phyloP scores from a whole-genome alignment of 2,113 vertebrate genomes.

The Gopherus flavomarginatus region DNA sequence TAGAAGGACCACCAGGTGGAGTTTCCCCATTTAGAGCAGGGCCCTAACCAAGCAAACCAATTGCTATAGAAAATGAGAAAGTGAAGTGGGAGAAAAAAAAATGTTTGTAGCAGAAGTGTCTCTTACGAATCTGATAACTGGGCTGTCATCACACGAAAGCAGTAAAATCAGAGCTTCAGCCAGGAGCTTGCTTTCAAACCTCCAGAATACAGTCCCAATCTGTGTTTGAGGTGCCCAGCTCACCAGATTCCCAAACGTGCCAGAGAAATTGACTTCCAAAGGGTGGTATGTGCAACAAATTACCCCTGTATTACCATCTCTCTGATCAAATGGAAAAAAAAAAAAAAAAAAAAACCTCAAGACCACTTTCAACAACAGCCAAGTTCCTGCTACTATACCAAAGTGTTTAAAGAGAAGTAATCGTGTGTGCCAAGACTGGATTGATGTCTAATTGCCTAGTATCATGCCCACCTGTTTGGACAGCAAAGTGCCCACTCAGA shows the following conservation, averaged over 20 bases:
- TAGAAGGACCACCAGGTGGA: background rate
- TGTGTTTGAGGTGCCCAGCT: accelerated
- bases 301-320: accelerated
- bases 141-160: background rate
- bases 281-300: accelerated
- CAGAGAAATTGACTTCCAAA: background rate
- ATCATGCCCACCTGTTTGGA: background rate
- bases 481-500: background rate
- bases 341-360: background rate
- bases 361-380: background rate
- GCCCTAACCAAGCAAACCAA: background rate
- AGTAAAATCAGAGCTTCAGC: background rate
- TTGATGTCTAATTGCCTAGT: background rate
- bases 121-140: background rate
- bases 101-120: background rate
- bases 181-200: background rate
- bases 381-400: background rate
- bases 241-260: background rate
- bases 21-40: background rate
- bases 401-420: background rate
- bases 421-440: background rate
- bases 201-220: background rate
- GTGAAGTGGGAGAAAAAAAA: background rate
- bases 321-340: background rate
- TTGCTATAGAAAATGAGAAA: background rate